Evolutionary conservation across 1,140 invertebrate genomes (phyloP).

Genomic region (Aphis gossypii): DNA sequence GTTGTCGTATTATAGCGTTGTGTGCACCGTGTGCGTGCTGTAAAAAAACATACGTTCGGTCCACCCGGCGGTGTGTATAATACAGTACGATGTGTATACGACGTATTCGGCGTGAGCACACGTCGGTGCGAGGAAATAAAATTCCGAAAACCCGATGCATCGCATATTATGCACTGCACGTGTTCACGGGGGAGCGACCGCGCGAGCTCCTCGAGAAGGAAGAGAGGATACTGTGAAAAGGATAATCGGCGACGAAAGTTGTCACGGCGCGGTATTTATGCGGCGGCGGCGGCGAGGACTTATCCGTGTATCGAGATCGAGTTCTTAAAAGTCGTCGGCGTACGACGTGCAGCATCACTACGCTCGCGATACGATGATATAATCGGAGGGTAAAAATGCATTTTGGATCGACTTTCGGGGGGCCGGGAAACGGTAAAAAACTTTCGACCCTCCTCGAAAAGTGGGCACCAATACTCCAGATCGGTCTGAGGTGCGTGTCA

Average conservation of each 20-base stretch:
- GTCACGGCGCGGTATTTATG: not conserved
- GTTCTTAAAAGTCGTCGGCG: not conserved
- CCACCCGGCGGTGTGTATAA: not conserved
- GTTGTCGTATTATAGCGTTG: not conserved
- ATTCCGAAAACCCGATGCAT: not conserved
- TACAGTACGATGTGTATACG: not conserved
- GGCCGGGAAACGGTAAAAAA: not conserved
- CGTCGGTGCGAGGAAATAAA: not conserved
- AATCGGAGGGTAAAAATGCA: not conserved
- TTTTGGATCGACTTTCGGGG: not conserved
- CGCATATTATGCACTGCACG: not conserved
- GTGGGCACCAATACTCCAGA: too few relatives aligned
- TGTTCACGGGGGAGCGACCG: not conserved
- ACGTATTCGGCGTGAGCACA: not conserved
- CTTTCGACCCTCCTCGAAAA: slow-evolving; percentile 20
- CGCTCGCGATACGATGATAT: too few relatives aligned
- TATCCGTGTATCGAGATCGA: not conserved
- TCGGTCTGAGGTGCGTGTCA: not conserved
- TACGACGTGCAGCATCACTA: not conserved
- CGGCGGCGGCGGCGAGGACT: not conserved
- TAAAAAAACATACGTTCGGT: not conserved
- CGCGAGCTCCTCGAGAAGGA: too few relatives aligned
- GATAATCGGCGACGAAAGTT: not conserved
- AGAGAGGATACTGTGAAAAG: not conserved
- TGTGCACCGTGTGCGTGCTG: not conserved